Percentiles rank a stretch among this genome's conserved stretches.
Conservation (phyloP, 1,140 invertebrate species). For the Sesamia nonagrioides region DNA sequence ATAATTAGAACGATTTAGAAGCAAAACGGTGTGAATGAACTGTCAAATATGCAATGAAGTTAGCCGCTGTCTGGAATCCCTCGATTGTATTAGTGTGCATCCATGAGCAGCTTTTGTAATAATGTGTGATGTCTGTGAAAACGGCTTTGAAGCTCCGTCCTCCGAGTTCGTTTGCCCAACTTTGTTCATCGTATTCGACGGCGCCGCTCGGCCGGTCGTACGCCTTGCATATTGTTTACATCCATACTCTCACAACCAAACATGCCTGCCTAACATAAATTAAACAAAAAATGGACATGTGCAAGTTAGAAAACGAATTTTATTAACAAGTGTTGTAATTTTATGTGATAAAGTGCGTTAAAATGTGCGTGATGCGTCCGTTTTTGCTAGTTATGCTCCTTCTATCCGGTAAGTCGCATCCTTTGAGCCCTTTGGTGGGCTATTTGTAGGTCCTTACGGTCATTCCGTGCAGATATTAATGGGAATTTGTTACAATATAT, state of each 20-base stretch:
- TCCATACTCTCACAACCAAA: conserved; percentile 21
- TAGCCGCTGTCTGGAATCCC: conserved; percentile 76
- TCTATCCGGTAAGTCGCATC: conserved; percentile 80
- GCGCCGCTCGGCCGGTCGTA: conserved; percentile 59
- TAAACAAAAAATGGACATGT: conserved; percentile 68
- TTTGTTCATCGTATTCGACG: conserved; percentile 50
- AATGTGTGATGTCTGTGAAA: conserved; percentile 73
- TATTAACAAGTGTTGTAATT: conserved; percentile 60
- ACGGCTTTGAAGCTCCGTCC: conserved; percentile 63
- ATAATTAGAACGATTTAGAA: conserved; percentile 46
- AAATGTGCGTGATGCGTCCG: conserved; percentile 73
- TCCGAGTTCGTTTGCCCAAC: conserved; percentile 55
- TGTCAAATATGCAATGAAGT: conserved; percentile 82
- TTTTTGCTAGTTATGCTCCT: conserved; percentile 74
- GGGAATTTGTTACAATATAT: conserved; percentile 77
- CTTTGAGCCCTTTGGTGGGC: conserved; percentile 70
- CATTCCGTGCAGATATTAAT: conserved; percentile 76
- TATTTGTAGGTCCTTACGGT: conserved; percentile 82
- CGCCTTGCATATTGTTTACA: conserved; percentile 54
- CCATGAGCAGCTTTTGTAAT: conserved; percentile 57
- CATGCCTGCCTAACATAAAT: conserved; percentile 56
- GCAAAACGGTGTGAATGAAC: conserved; percentile 74
- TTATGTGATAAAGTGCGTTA: conserved; percentile 62
- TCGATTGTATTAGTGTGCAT: conserved; percentile 51
- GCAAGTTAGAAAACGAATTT: conserved; percentile 56